Conservation (phyloP, 2,113 vertebrate genomes). For the Tursiops truncatus region DNA sequence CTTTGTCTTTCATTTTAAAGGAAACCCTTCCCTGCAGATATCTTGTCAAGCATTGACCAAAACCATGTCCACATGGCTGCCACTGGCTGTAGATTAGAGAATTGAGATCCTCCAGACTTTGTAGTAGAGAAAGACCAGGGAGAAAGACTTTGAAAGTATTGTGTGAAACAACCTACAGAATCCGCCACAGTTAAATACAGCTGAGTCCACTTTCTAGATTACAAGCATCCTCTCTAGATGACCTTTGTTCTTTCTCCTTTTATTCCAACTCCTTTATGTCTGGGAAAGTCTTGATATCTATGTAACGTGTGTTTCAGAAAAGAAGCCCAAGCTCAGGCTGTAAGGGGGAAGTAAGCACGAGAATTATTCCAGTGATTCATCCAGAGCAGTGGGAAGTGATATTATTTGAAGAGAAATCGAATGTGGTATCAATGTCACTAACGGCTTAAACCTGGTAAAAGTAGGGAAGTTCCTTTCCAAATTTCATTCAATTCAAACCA, state of each 20-base stretch:
- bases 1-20: neutral
- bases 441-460: neutral
- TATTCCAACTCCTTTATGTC: neutral
- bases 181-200: neutral
- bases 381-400: neutral
- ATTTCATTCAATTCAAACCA: neutral
- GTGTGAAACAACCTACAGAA: neutral
- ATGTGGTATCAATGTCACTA: neutral
- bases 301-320: neutral
- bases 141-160: neutral
- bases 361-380: neutral
- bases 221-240: neutral
- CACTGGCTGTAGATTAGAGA: neutral
- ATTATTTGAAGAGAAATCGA: constrained; percentile 22
- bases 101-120: neutral
- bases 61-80: neutral
- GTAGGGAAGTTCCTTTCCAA: neutral
- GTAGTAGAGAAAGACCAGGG: neutral
- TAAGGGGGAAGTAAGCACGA: constrained; percentile 1
- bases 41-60: neutral
- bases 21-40: neutral
- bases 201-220: neutral
- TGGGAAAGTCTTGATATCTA: neutral
- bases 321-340: neutral
- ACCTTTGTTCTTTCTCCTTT: neutral